Conservation (phyloP, 2,888 invertebrate species). For the Disparrhopalites patrizii region DNA sequence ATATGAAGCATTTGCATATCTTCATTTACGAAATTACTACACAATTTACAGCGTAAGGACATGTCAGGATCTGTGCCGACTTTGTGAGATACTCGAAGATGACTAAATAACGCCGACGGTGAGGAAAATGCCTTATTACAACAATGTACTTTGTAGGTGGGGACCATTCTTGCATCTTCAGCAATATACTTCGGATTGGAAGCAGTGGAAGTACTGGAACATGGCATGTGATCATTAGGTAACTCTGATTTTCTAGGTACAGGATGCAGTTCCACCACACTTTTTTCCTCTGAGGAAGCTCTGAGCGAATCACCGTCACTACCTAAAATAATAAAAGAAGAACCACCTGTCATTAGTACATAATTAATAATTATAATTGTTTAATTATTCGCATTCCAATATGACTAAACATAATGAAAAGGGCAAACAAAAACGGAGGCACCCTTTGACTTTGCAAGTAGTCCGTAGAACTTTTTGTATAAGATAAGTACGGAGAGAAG, state of each 20-base stretch:
- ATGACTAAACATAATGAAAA: too few species aligned
- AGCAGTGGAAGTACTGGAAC: too few species aligned
- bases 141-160: background rate
- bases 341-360: background rate
- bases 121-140: background rate
- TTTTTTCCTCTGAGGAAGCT: background rate
- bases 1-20: background rate
- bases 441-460: too few species aligned
- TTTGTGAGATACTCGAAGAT: background rate
- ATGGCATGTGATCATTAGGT: too few species aligned
- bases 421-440: too few species aligned
- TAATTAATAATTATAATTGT: background rate
- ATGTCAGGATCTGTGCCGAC: background rate
- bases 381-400: too few species aligned
- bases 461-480: too few species aligned
- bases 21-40: background rate
- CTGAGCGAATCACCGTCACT: background rate
- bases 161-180: too few species aligned
- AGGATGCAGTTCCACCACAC: too few species aligned
- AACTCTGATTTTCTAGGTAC: too few species aligned
- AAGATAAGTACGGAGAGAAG: too few species aligned
- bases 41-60: background rate
- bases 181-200: too few species aligned
- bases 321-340: background rate
- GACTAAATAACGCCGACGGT: background rate